phyloP scores from a whole-genome alignment of 2,888 invertebrate species.

The Aplocera efformata region DNA sequence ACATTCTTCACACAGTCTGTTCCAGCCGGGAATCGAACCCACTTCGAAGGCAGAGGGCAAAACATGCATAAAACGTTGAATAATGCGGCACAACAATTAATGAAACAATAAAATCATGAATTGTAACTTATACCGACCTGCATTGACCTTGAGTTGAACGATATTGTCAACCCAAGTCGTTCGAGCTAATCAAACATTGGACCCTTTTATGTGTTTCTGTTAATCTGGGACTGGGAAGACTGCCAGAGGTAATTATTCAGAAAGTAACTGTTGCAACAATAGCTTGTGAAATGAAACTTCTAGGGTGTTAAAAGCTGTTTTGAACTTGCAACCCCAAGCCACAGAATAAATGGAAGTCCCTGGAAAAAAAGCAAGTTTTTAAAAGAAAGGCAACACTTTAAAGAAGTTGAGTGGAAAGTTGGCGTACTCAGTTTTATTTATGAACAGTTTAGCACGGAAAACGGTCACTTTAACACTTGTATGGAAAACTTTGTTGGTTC shows the following conservation, averaged over 20 bases:
- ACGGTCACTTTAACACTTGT: conserved; percentile 48
- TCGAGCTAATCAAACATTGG: too few relatives aligned
- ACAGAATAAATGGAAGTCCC: conserved; percentile 33
- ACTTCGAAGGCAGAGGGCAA: too few relatives aligned
- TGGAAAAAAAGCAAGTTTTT: conserved; percentile 54
- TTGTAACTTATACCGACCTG: too few relatives aligned
- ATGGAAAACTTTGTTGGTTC: conserved; percentile 18
- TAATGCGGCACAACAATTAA: too few relatives aligned
- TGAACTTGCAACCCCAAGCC: conserved; percentile 67
- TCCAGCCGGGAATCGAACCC: too few relatives aligned
- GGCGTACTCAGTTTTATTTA: conserved; percentile 64
- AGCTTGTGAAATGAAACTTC: conserved; percentile 29
- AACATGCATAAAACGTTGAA: too few relatives aligned
- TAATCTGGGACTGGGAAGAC: conserved; percentile 9
- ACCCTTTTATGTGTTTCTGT: too few relatives aligned
- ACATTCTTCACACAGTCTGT: too few relatives aligned
- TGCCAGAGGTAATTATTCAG: background rate
- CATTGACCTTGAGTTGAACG: too few relatives aligned
- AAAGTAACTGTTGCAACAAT: conserved; percentile 6
- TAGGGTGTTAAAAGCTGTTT: conserved; percentile 70
- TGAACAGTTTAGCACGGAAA: conserved; percentile 56
- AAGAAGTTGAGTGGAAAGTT: conserved; percentile 76
- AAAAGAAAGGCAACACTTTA: conserved; percentile 75
- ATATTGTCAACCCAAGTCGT: too few relatives aligned
- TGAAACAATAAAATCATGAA: too few relatives aligned